These are phyloP conservation scores for Taenaris catops DNA, from an alignment of 2,888 invertebrate species.

Conservation along the genomic window DNA sequence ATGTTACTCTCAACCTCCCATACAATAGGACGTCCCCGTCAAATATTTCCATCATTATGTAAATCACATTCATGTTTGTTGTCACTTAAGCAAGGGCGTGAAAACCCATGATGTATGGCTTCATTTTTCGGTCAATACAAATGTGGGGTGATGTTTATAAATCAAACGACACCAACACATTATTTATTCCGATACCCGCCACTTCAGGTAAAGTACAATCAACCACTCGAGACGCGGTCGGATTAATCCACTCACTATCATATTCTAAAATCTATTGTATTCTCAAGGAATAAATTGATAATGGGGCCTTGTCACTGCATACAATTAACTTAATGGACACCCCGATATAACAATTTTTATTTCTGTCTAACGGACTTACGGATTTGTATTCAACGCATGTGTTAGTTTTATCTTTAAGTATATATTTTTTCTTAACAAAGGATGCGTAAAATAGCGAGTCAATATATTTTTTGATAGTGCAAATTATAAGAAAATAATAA, in stretches of 20 bases:
- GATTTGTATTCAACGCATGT: too few species aligned
- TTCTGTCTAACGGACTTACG: too few species aligned
- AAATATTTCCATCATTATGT: conserved; percentile 50
- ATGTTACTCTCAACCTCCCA: not conserved
- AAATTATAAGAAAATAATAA: too few species aligned
- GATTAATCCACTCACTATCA: conserved; percentile 55
- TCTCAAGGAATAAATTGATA: conserved; percentile 13
- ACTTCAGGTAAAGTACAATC: conserved; percentile 42
- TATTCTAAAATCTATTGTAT: conserved; percentile 16
- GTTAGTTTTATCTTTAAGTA: too few species aligned
- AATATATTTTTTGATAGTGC: too few species aligned
- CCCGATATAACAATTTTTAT: too few species aligned
- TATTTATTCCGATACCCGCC: conserved; percentile 49
- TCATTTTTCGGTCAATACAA: conserved; percentile 38
- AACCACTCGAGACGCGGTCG: conserved; percentile 55
- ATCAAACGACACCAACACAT: conserved; percentile 52
- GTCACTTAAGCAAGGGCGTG: conserved; percentile 41
- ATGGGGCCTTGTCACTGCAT: conserved; percentile 15
- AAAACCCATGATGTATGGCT: conserved; percentile 40
- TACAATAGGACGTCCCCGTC: conserved; percentile 1
- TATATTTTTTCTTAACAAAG: too few species aligned
- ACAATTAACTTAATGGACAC: conserved; percentile 12
- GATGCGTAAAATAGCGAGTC: too few species aligned
- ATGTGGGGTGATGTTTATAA: conserved; percentile 37
- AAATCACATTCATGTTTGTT: conserved; percentile 35